Evolutionary conservation across 2,113 vertebrate genomes (phyloP), one percentile per base, ranked within the genome.

Genomic region (Rhegmatorhina hoffmannsi): DNA sequence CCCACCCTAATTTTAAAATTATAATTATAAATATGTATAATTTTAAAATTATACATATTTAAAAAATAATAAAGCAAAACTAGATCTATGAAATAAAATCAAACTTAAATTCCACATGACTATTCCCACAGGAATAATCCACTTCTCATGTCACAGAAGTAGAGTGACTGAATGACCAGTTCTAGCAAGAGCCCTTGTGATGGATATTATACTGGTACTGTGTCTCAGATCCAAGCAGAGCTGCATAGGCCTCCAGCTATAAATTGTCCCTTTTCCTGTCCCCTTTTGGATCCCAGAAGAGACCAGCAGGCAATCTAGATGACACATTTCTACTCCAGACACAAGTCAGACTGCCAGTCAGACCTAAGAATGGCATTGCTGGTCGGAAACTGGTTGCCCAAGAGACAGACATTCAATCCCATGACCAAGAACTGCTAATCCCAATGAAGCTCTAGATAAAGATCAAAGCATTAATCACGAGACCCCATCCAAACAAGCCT

Each of bases 381-480:
- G 47, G 38, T 47, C 52, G 59, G n/a, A 31, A 43, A 5, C 7
- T 46, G 1, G 5, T 21, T 76, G 38, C 11, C 14, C 1, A 9
- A 49, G 4, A 79, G 26, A 90, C 1, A 20, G 19, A 17, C 75
- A 53, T 24, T 36, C 60, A 77, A 74, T 8, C 49, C n/a, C 79
- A 72, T 84, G 75, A 90, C 72, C 90, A 95, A 80, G 90, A 67
- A 14, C 26, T 52, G 43, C 29, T 59, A 77, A 11, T 96, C 60
- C 38, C 50, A 74, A 15, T 23, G 38, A 81, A 77, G 64, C 49
- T 78, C 64, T 52, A 90, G 67, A 75, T 52, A 91, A 67, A 88
- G 85, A 96, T 90, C 76, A 89, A 96, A 85, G 64, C 3, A 52
- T 40, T 62, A 87, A 82, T 87, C 80, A 87, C 43, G 28, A 84